Percentiles rank a stretch among this genome's conserved stretches.
phyloP scores from a whole-genome alignment of 2,113 vertebrate genomes.

The Asarcornis scutulata region DNA sequence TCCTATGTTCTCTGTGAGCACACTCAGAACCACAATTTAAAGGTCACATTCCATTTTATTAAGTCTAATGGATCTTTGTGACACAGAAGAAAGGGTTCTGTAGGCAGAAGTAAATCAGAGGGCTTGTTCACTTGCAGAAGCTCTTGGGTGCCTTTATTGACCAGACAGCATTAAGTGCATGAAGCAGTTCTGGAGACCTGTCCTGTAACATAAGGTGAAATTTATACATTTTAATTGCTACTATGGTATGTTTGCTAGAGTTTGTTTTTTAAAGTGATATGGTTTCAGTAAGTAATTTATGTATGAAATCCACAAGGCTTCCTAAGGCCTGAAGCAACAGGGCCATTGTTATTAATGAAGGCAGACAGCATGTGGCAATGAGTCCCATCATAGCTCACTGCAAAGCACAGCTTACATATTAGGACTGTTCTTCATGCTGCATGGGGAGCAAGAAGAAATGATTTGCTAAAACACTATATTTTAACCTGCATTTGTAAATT shows the following conservation, averaged over 20 bases:
- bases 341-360: conserved; percentile 53
- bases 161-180: not conserved
- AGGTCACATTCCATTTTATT: not conserved
- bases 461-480: not conserved
- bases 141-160: not conserved
- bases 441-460: not conserved
- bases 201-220: not conserved
- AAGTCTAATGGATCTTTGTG: not conserved
- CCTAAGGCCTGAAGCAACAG: conserved; percentile 22
- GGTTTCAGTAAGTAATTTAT: conserved; percentile 37
- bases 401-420: not conserved
- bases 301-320: conserved; percentile 32
- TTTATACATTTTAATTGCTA: not conserved
- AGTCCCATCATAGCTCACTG: not conserved
- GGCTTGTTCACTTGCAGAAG: not conserved
- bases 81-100: not conserved
- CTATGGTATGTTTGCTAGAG: not conserved
- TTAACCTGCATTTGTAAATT: not conserved
- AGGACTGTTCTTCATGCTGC: not conserved
- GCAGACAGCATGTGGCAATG: conserved; percentile 26
- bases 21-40: not conserved
- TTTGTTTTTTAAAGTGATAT: conserved; percentile 25
- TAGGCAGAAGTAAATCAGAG: not conserved
- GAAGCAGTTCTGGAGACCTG: not conserved
- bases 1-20: not conserved